Conservation (phyloP, 2,113 vertebrate genomes). For the Platichthys stellatus region DNA sequence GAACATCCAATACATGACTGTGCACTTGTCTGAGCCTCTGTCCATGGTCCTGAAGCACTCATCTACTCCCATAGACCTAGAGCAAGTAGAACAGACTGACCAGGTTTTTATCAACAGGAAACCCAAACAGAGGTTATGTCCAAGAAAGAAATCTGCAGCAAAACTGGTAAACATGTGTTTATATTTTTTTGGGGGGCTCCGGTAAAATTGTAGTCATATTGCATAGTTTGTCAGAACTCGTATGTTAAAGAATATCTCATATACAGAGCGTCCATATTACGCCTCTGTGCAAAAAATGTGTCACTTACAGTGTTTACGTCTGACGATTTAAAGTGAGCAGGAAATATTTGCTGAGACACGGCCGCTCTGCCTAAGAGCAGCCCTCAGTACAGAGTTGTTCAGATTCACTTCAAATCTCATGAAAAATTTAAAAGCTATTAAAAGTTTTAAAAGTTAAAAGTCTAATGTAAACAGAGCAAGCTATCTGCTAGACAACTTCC, state of each 20-base stretch:
- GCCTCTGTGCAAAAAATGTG: background rate
- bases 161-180: background rate
- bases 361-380: constrained; percentile 1
- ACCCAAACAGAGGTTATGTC: no score
- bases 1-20: constrained; percentile 67
- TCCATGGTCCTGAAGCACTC: constrained; percentile 85
- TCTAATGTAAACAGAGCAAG: constrained; percentile 45
- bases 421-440: constrained; percentile 53
- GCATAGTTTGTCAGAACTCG: background rate
- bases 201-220: background rate
- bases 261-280: background rate
- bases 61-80: constrained; percentile 68
- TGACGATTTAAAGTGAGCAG: constrained; percentile 1
- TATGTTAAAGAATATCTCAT: background rate
- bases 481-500: constrained; percentile 16
- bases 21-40: constrained; percentile 76
- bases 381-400: constrained; percentile 1
- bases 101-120: background rate
- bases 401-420: constrained; percentile 45
- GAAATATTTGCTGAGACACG: constrained; percentile 25
- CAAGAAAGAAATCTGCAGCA: background rate
- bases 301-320: background rate
- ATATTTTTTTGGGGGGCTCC: background rate
- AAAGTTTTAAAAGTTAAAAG: constrained; percentile 53
- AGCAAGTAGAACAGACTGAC: constrained; percentile 49